phyloP scores from a whole-genome alignment of 35 echinoderm and acorn worm species.

The Strongylocentrotus purpuratus region DNA sequence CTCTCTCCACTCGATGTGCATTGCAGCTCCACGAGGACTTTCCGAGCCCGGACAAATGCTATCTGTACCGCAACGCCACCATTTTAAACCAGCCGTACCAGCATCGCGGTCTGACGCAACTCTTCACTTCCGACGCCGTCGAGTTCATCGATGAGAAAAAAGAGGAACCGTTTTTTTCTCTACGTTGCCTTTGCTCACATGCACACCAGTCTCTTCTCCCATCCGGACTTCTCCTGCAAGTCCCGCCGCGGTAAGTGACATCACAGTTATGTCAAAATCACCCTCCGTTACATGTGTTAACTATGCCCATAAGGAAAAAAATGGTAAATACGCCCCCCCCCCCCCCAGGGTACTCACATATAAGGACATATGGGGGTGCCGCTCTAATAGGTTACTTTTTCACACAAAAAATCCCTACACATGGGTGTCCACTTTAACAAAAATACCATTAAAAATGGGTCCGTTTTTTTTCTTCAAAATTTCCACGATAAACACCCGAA shows the following conservation, averaged over 20 bases:
- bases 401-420: no score
- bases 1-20: no score
- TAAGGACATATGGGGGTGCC: no score
- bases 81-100: constrained; percentile 45
- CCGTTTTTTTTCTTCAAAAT: no score
- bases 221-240: constrained; percentile 47
- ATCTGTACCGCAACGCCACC: constrained; percentile 32
- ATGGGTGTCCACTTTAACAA: no score
- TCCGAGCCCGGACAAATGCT: neutral
- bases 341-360: no score
- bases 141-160: constrained; percentile 59
- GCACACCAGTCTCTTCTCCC: constrained; percentile 61
- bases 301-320: no score
- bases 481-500: no score
- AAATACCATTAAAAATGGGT: no score
- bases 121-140: constrained; percentile 53
- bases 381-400: no score
- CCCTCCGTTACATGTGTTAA: no score
- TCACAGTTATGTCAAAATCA: neutral
- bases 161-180: constrained; percentile 69
- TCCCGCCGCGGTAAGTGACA: constrained; percentile 65
- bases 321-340: no score
- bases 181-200: constrained; percentile 65
- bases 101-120: constrained; percentile 57
- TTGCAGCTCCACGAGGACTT: constrained; percentile 41